Evolutionary conservation across 1,140 invertebrate genomes (phyloP).

Genomic region (Zaprionus capensis): DNA sequence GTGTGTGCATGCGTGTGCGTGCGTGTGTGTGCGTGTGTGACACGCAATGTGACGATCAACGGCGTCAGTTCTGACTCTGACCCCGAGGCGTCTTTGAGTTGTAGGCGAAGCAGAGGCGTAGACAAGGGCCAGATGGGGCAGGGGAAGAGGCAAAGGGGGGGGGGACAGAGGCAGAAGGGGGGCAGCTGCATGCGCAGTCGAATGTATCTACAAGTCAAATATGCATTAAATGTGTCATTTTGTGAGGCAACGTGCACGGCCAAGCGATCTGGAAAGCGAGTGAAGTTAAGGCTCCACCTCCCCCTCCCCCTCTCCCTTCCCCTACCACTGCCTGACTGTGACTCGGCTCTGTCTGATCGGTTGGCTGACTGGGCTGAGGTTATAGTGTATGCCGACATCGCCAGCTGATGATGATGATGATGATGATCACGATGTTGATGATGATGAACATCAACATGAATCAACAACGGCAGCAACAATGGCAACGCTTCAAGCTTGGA

Average conservation of each 20-base stretch:
- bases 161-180: background rate
- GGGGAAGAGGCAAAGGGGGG: background rate
- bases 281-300: slow-evolving; percentile 27
- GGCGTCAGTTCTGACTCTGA: slow-evolving; percentile 20
- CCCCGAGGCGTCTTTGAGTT: slow-evolving; percentile 22
- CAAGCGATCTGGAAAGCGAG: slow-evolving; percentile 56
- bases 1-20: background rate
- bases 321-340: background rate
- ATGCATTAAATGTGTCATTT: slow-evolving; percentile 83
- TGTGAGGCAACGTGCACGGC: slow-evolving; percentile 61
- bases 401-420: slow-evolving; percentile 29
- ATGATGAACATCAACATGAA: slow-evolving; percentile 58
- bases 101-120: slow-evolving; percentile 1
- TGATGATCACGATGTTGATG: slow-evolving; percentile 35
- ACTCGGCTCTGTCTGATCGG: slow-evolving; percentile 55
- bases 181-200: slow-evolving; percentile 57
- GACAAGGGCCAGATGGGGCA: background rate
- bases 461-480: slow-evolving; percentile 70
- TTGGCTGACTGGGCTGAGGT: slow-evolving; percentile 73
- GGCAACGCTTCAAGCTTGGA: slow-evolving; percentile 83
- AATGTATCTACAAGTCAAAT: slow-evolving; percentile 81
- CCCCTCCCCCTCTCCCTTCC: background rate
- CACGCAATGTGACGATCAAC: slow-evolving; percentile 37
- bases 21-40: slow-evolving; percentile 9
- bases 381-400: slow-evolving; percentile 62